These are phyloP conservation scores for Stigmatopora argus DNA, from an alignment of 2,113 vertebrate species.

Conservation along the genomic window DNA sequence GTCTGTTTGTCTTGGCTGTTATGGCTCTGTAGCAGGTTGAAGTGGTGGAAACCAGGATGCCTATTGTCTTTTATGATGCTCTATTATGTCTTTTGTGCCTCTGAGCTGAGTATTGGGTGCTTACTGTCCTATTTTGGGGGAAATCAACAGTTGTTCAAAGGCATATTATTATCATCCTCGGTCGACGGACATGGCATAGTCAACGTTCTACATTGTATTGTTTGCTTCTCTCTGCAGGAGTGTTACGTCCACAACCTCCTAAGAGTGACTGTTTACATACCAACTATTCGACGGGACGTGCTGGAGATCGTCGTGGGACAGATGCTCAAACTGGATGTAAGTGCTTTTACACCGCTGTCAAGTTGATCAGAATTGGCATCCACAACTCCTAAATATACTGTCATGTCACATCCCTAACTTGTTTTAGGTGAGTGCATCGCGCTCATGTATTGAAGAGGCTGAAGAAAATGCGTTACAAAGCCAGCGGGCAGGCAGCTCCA, in stretches of 20 bases:
- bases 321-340: constrained; percentile 88
- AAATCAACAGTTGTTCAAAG: neutral
- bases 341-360: too few relatives aligned
- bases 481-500: constrained; percentile 42
- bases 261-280: constrained; percentile 80
- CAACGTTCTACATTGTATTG: neutral
- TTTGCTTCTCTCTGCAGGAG: constrained; percentile 69
- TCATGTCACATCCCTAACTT: too few relatives aligned
- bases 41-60: too few relatives aligned
- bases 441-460: constrained; percentile 83
- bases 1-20: too few relatives aligned
- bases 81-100: too few relatives aligned
- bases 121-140: too few relatives aligned
- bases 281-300: constrained; percentile 78
- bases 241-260: constrained; percentile 94
- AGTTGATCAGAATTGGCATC: too few relatives aligned
- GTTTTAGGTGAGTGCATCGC: constrained; percentile 80
- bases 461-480: constrained; percentile 67
- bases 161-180: neutral
- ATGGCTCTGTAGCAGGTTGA: too few relatives aligned
- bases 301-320: constrained; percentile 84
- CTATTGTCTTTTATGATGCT: too few relatives aligned
- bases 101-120: too few relatives aligned
- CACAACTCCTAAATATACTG: too few relatives aligned
- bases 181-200: neutral